phyloP scores from a whole-genome alignment of 2,797 vertebrate genomes.

The Rhinatrema bivittatum region DNA sequence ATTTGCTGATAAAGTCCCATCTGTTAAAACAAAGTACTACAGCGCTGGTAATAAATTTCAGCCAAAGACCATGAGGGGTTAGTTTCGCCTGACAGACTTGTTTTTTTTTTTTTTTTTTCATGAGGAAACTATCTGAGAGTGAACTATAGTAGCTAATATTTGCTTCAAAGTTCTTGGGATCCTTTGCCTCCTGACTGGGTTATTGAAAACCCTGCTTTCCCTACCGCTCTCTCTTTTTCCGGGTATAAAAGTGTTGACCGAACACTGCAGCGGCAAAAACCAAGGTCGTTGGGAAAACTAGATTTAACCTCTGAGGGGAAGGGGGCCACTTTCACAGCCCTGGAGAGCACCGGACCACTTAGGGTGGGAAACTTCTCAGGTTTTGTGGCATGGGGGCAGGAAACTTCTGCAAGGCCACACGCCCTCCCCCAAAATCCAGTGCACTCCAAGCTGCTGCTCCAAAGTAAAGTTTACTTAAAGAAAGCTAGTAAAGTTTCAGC shows the following conservation, averaged over 20 bases:
- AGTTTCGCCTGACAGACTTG: conserved; percentile 51
- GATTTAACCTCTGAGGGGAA: too few relatives aligned
- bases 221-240: too few relatives aligned
- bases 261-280: conserved; percentile 52
- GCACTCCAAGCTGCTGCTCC: too few relatives aligned
- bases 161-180: conserved; percentile 43
- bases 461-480: too few relatives aligned
- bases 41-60: conserved; percentile 54
- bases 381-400: too few relatives aligned
- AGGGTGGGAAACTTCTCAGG: too few relatives aligned
- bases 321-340: too few relatives aligned
- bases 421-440: too few relatives aligned
- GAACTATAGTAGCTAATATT: conserved; percentile 47
- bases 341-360: too few relatives aligned
- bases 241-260: conserved; percentile 43
- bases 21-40: conserved; percentile 63
- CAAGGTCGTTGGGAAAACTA: conserved; percentile 56
- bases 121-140: conserved; percentile 44
- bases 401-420: too few relatives aligned
- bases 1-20: conserved; percentile 70
- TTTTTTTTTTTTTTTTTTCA: conserved; percentile 35
- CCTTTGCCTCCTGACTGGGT: conserved; percentile 40
- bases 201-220: conserved; percentile 34
- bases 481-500: conserved; percentile 10
- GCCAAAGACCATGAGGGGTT: conserved; percentile 48